A percentile compares a stretch with the other conserved stretches of the same genome.
These are phyloP conservation scores for Scaptomyza montana DNA, from an alignment of 1,140 invertebrate genomes.

Conservation along the genomic window DNA sequence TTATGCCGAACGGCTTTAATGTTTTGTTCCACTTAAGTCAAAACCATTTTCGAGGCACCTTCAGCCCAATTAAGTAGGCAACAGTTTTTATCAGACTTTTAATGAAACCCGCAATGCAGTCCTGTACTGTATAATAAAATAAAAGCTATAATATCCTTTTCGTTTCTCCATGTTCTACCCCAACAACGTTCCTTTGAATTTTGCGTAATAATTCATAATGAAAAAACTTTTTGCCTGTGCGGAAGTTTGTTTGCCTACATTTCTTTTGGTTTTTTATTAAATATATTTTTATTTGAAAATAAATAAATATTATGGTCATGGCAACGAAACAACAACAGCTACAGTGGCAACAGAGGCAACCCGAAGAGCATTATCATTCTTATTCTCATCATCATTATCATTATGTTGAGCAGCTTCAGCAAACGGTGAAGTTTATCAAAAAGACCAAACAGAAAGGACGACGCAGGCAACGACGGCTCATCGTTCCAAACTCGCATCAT, in stretches of 20 bases:
- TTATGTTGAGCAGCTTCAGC: constrained; percentile 45
- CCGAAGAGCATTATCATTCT: constrained; percentile 5
- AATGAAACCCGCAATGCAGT: constrained; percentile 59
- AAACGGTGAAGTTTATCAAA: constrained; percentile 75
- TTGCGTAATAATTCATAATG: constrained; percentile 78
- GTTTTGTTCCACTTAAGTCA: not conserved
- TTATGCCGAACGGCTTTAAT: no score
- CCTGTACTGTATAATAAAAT: constrained; percentile 51
- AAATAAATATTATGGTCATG: constrained; percentile 73
- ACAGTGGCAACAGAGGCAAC: not conserved
- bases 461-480: constrained; percentile 37
- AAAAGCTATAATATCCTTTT: constrained; percentile 2
- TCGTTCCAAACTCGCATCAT: constrained; percentile 22
- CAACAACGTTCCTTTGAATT: constrained; percentile 16
- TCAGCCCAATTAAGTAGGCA: constrained; percentile 40
- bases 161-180: not conserved
- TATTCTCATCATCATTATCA: constrained; percentile 63
- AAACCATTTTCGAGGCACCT: no score
- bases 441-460: constrained; percentile 72
- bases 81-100: constrained; percentile 21
- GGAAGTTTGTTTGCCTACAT: constrained; percentile 30
- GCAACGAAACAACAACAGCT: constrained; percentile 25
- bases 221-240: constrained; percentile 64
- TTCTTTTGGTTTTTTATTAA: constrained; percentile 54
- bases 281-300: constrained; percentile 72